Conservation (phyloP, 1,140 invertebrate genomes). For the Diachasma alloeum region DNA sequence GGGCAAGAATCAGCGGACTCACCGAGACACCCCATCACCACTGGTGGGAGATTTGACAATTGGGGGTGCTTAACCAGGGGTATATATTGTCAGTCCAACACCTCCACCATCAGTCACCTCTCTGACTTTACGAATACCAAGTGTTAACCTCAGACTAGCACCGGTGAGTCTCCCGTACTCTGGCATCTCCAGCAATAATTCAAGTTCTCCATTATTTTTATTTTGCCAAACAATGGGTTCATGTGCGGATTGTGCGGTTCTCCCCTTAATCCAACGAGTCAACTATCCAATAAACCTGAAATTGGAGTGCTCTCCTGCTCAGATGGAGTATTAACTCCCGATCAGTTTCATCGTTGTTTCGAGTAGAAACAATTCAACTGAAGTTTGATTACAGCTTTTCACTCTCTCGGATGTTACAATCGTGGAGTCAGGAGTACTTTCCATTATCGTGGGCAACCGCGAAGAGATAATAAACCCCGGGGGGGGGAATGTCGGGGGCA, state of each 20-base stretch:
- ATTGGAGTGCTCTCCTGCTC: too few species aligned
- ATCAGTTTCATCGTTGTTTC: not conserved
- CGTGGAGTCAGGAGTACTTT: conserved; percentile 12
- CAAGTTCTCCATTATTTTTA: not conserved
- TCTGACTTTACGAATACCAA: conserved; percentile 53
- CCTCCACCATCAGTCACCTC: conserved; percentile 58
- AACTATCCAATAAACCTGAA: too few species aligned
- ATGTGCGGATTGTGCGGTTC: too few species aligned
- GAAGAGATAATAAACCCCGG: not conserved
- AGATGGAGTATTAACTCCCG: not conserved
- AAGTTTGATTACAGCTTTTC: conserved; percentile 27
- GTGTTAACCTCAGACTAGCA: conserved; percentile 47
- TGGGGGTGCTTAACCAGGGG: conserved; percentile 48
- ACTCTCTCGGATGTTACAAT: conserved; percentile 20
- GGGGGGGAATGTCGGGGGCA: too few species aligned
- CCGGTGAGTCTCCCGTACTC: conserved; percentile 48
- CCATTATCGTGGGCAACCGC: conserved; percentile 25
- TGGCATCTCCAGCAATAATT: not conserved
- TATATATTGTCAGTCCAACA: conserved; percentile 58
- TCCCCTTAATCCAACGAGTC: too few species aligned
- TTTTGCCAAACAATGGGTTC: too few species aligned
- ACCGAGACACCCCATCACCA: not conserved
- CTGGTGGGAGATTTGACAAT: conserved; percentile 20
- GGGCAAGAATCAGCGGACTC: not conserved
- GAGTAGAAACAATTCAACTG: not conserved